Base-by-base conservation (phyloP, 92 coral and sea anemone genomes). In the Meandrina meandrites region DNA sequence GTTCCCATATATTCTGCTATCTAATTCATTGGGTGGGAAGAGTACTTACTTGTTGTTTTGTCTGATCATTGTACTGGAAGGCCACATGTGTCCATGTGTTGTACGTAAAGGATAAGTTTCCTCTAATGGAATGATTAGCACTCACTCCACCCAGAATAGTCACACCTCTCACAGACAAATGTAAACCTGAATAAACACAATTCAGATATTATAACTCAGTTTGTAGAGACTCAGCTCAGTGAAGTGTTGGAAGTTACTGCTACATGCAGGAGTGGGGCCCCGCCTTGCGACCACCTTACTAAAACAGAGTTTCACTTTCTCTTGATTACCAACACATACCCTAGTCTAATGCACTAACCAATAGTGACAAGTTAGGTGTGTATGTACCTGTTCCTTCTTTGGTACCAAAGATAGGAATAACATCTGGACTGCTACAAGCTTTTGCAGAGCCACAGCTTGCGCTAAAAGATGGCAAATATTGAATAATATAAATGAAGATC, bases 1-100 rank as follows among this genome's bases (percentile, higher is more conserved):
- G 53, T 12, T 48, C 14, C 53, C 53, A 48, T 4, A 48, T 48
- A 48, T 48, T 48, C 53, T 48, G 53, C 53, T 48, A 0, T 48
- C 53, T 7, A 13, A 48, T 40, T 19, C 1, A 19, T 10, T 24
- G 30, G 2, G 24, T 22, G 68, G 28, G 24, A 60, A 60, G 31
- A 60, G 68, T 1, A 42, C 79, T 35, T 48, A 85, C 92, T 78
- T 85, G 89, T 28, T 84, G 71, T 54, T 73, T 74, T 37, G 81
- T 89, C 37, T 83, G 70, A 54, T 72, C 74, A 69, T 85, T 80
- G 86, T 85, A 89, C 36, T 89, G 92, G 30, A 89, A 72, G 15
- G 92, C 92, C 47, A 89, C 66, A 45, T 89, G 92, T 6, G 88
- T 89, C 92, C 92, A 89, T 22, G 58, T 70, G 81, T 89, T 89